Percentiles rank a stretch among this genome's conserved stretches.
Conservation (phyloP, 2,113 vertebrate species). For the Cyanocitta stelleri region DNA sequence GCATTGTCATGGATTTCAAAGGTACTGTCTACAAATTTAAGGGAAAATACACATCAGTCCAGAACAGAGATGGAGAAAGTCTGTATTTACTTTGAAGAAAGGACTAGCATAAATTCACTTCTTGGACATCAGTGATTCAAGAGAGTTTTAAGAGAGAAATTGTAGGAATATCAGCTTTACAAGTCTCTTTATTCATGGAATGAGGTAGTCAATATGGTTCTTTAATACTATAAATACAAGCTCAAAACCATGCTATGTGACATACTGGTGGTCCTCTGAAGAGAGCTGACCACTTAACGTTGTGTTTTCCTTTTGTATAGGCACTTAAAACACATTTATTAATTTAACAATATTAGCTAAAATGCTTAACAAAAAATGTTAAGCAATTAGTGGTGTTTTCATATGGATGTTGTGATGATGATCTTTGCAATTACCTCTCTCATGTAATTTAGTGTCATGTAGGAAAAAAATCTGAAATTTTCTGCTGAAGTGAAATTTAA, state of each 20-base stretch:
- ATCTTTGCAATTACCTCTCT: neutral
- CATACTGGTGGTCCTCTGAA: neutral
- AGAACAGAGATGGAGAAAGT: neutral
- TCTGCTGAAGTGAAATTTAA: neutral
- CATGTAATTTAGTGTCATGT: neutral
- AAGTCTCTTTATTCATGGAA: neutral
- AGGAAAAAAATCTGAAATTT: neutral
- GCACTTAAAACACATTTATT: neutral
- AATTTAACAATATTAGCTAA: neutral
- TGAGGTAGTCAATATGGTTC: neutral
- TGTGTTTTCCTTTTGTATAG: neutral
- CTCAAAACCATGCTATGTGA: neutral
- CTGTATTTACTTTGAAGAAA: neutral
- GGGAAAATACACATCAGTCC: neutral
- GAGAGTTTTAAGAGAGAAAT: neutral
- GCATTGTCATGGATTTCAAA: neutral
- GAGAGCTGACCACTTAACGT: neutral
- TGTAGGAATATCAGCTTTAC: neutral
- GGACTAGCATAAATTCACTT: neutral
- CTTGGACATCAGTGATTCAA: neutral
- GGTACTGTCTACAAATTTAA: neutral
- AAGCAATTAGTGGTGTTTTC: neutral
- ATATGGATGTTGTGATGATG: neutral
- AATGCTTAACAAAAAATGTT: neutral
- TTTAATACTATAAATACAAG: neutral